Base-by-base conservation (phyloP, 2,888 invertebrate genomes). In the Diarsia rubi region DNA sequence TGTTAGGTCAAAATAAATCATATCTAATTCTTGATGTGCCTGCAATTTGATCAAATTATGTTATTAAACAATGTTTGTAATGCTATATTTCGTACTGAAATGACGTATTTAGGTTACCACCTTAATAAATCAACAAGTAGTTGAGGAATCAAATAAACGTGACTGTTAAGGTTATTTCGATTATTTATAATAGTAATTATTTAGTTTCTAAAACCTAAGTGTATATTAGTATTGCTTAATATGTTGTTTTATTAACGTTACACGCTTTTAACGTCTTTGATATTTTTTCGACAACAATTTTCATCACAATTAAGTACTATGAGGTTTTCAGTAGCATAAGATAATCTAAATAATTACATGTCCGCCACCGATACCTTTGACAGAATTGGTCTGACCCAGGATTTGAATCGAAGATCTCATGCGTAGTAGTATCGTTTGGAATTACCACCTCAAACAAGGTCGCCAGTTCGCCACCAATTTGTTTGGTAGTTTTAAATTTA, bases 1-100 rank as follows among this genome's bases (percentile, higher is more conserved):
- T 72, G 66, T 67, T 73, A 60, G 70, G 19, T 64, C n/a, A 52
- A 72, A 75, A 82, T 84, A 76, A 82, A 83, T 84, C 79, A 84
- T 31, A 67, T 75, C 1, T 45, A 67, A 45, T 27, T 59, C 37
- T 69, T 37, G 77, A 69, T 77, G 64, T 65, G 63, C 52, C 70
- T 59, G 72, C 47, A 83, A 82, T 83, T 83, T 69, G 62, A 45
- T 60, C 83, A 60, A 82, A 82, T 82, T 82, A 82, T 52, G 59
- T 77, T 83, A 77, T 83, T 69, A 81, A 69, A 79, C 64, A 78
- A 49, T 60, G 64, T 70, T 79, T n/a, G 49, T 45, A 69, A 52
- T 62, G 63, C 69, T 60, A 52, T 79, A 80, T 71, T 71, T 80
- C 73, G 60, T 66, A 52, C 16, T 64, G 31, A 47, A 66, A 21